These are phyloP conservation scores for Caenorhabditis elegans DNA, from an alignment of 1,140 invertebrate genomes.

Conservation along the genomic window WBcel235 BX284604.4:11746001-11746500, in stretches of 20 bases:
- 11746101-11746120: background rate
- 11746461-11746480: slow-evolving; percentile 62
- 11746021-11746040: slow-evolving; percentile 57
- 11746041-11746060: slow-evolving; percentile 59
- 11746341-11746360: slow-evolving; percentile 60
- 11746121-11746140: background rate
- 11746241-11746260: slow-evolving; percentile 69
- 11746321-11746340: slow-evolving; percentile 67
- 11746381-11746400: slow-evolving; percentile 71
- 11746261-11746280: slow-evolving; percentile 47
- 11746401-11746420: slow-evolving; percentile 65
- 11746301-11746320: slow-evolving; percentile 63
- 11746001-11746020: background rate
- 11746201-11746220: slow-evolving; percentile 70
- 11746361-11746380: slow-evolving; percentile 70
- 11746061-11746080: slow-evolving; percentile 55
- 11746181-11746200: slow-evolving; percentile 71
- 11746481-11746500: too few species aligned
- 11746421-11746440: background rate
- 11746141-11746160: slow-evolving; percentile 66
- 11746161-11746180: slow-evolving; percentile 70
- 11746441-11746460: background rate
- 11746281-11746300: too few species aligned
- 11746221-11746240: slow-evolving; percentile 71
- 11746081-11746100: background rate